Evolutionary conservation across 2,797 vertebrate genomes (phyloP).

Genomic region (Sebastes nivosus): DNA sequence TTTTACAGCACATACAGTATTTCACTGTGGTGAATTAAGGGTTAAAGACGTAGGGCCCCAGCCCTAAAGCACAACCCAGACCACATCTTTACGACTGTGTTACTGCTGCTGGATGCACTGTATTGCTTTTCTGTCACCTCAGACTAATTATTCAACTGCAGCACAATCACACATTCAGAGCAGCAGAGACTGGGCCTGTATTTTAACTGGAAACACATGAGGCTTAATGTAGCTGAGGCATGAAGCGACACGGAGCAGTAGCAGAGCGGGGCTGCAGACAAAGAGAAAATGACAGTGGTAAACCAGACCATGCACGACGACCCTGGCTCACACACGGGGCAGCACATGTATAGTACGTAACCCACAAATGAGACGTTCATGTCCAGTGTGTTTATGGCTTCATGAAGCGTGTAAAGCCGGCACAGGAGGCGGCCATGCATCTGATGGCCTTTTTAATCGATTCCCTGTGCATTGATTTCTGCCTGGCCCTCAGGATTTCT

Average conservation of each 20-base stretch:
- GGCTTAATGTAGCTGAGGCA: neutral
- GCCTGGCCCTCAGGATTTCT: neutral
- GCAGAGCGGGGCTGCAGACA: neutral
- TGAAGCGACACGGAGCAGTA: neutral
- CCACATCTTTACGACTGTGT: conserved; percentile 12
- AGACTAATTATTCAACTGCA: conserved; percentile 20
- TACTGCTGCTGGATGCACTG: conserved; percentile 14
- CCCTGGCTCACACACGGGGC: neutral
- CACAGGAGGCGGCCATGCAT: neutral
- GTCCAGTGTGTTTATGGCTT: neutral
- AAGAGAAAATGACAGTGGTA: neutral
- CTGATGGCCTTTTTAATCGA: conserved; percentile 33
- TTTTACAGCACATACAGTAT: neutral
- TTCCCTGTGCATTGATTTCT: conserved; percentile 26
- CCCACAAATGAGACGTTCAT: conserved; percentile 13
- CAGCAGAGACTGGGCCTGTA: neutral
- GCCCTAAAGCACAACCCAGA: neutral
- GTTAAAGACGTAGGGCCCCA: neutral
- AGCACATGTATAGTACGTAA: neutral
- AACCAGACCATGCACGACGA: neutral
- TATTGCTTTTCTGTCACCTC: conserved; percentile 22
- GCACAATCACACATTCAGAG: conserved; percentile 4
- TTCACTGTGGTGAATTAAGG: neutral
- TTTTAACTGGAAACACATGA: conserved; percentile 12
- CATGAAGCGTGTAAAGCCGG: neutral